phyloP scores from a whole-genome alignment of 1,140 invertebrate genomes.

The Chironomus striatipennis region DNA sequence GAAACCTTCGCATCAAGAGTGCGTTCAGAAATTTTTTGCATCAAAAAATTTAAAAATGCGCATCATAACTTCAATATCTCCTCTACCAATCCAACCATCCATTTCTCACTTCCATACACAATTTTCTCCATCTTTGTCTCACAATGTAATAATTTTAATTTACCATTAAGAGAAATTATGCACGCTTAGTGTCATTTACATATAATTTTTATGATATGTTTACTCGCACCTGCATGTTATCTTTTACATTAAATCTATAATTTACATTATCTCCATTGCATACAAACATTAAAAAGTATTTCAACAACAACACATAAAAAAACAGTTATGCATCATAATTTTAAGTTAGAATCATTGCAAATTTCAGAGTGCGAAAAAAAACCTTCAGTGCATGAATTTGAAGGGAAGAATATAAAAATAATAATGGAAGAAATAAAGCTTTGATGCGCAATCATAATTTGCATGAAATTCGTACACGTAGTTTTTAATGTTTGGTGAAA shows the following conservation, averaged over 20 bases:
- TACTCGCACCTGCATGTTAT: constrained; percentile 11
- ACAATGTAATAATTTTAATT: too few species aligned
- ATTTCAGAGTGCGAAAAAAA: not conserved
- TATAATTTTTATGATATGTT: not conserved
- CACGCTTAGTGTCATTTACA: constrained; percentile 4
- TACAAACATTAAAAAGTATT: not conserved
- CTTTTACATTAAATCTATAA: not conserved
- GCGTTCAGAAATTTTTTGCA: too few species aligned
- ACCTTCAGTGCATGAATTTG: not conserved
- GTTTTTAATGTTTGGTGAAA: too few species aligned
- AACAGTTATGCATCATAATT: not conserved
- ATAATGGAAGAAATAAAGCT: too few species aligned
- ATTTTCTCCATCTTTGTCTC: too few species aligned
- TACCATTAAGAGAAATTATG: not conserved
- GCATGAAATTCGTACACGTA: not conserved
- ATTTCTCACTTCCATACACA: too few species aligned
- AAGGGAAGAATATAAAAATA: too few species aligned
- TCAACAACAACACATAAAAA: not conserved
- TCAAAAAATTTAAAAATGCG: too few species aligned
- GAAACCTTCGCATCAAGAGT: too few species aligned
- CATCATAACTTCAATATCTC: too few species aligned
- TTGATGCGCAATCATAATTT: not conserved
- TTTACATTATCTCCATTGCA: not conserved
- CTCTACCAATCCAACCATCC: too few species aligned
- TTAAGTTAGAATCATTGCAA: not conserved